Evolutionary conservation across 1,140 invertebrate species (phyloP), one percentile per base, ranked within the genome.

Genomic region (Achroia grisella): DNA sequence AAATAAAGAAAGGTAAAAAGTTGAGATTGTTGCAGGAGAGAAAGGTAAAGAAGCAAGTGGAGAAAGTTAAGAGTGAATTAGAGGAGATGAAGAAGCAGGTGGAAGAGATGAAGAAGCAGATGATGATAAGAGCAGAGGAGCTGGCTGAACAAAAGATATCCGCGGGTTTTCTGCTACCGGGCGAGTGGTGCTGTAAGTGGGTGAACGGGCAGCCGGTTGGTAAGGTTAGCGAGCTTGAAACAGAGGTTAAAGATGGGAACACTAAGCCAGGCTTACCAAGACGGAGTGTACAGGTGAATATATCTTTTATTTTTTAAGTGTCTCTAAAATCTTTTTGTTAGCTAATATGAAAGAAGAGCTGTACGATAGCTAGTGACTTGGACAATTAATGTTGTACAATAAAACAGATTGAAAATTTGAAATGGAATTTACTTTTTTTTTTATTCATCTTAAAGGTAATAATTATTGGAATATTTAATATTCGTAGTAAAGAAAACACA

Each of bases 171-270:
- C 46, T 82, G 12, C 39, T 75, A 41, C 71, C 88, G 15, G 86
- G 82, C 1, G 88, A 89, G 55, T 89, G 88, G 88, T 88, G 87
- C 34, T 90, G 87, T 55, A 87, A 86, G 37, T 91, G 90, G 90
- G 70, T 89, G 8, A 89, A 91, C 46, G 89, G 90, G 15, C 87
- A 88, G 52, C 90, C 90, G 0, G 87, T 90, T 35, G 90, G 90
- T 1, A 77, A 57, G 1, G 69, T 84, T 23, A 65, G 70, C 27
- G 77, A 80, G 50, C 51, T 71, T 9, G 88, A 87, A 30, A 79
- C 80, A 4, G 83, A 82, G 13, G 61, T 86, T 31, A 62, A 72
- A 0, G 62, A 70, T 30, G 48, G 44, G 1, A 55, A 47, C 15
- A 59, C 46, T 4, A 66, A 62, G 40, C 39, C 53, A 2, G 61